These are phyloP conservation scores for Drosophila greeni DNA, from an alignment of 2,888 invertebrate species.

Conservation along the genomic window DNA sequence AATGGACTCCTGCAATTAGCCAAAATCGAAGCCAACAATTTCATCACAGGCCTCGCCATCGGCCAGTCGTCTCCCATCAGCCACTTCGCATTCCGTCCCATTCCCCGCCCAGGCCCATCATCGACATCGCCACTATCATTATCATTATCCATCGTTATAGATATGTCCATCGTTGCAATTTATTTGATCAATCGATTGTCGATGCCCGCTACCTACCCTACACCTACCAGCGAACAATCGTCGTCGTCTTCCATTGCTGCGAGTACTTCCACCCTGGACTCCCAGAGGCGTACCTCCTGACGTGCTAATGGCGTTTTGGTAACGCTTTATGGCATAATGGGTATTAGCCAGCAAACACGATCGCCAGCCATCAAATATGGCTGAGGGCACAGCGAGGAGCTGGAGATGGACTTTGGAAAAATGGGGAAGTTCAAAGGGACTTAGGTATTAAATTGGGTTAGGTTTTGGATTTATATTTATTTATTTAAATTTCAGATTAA, in stretches of 20 bases:
- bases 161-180: constrained; percentile 31
- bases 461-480: neutral
- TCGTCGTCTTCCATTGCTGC: constrained; percentile 8
- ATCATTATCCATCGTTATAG: constrained; percentile 37
- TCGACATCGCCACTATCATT: constrained; percentile 24
- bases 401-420: constrained; percentile 23
- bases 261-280: constrained; percentile 24
- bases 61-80: constrained; percentile 4
- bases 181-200: constrained; percentile 40
- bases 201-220: constrained; percentile 29
- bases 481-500: neutral
- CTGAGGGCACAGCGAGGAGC: neutral
- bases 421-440: neutral
- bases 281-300: constrained; percentile 55
- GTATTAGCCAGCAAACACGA: constrained; percentile 40
- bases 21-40: constrained; percentile 73
- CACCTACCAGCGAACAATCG: constrained; percentile 8
- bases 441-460: neutral
- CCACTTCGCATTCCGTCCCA: constrained; percentile 5
- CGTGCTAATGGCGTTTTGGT: constrained; percentile 64
- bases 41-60: constrained; percentile 56
- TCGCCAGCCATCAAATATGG: constrained; percentile 36
- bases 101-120: constrained; percentile 10
- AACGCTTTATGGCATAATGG: constrained; percentile 69
- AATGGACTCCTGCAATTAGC: constrained; percentile 69